These are phyloP conservation scores for Prosopocoilus inquinatus DNA, from an alignment of 2,888 invertebrate species.

Conservation along the genomic window DNA sequence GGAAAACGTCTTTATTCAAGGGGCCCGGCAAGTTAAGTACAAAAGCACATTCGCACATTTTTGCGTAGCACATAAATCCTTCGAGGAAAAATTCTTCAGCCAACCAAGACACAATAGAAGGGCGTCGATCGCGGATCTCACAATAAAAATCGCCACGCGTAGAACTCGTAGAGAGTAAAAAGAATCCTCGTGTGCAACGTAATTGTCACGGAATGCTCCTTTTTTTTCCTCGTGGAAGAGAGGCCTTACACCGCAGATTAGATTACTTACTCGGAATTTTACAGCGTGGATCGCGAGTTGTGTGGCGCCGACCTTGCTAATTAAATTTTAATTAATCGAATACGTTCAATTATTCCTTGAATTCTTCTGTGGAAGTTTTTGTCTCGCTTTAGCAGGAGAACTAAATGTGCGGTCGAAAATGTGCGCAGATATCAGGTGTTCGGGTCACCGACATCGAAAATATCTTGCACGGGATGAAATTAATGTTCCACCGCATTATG, in stretches of 20 bases:
- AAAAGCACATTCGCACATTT: no score
- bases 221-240: not conserved
- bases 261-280: slow-evolving; percentile 6
- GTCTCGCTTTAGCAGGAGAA: not conserved
- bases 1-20: slow-evolving; percentile 1
- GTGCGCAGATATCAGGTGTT: not conserved
- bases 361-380: not conserved
- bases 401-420: not conserved
- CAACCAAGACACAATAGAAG: no score
- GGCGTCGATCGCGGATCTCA: no score
- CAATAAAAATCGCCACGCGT: no score
- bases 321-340: slow-evolving; percentile 17
- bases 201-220: no score
- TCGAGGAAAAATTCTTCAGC: no score
- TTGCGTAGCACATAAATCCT: no score
- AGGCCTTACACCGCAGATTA: not conserved
- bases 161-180: no score
- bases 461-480: not conserved
- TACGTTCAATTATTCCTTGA: slow-evolving; percentile 11
- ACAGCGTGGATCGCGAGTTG: not conserved
- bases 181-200: no score
- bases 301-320: slow-evolving; percentile 16
- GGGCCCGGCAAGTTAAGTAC: not conserved
- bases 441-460: not conserved
- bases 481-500: no score